These are phyloP conservation scores for Atta texana DNA, from an alignment of 1,140 invertebrate species.

Conservation along the genomic window DNA sequence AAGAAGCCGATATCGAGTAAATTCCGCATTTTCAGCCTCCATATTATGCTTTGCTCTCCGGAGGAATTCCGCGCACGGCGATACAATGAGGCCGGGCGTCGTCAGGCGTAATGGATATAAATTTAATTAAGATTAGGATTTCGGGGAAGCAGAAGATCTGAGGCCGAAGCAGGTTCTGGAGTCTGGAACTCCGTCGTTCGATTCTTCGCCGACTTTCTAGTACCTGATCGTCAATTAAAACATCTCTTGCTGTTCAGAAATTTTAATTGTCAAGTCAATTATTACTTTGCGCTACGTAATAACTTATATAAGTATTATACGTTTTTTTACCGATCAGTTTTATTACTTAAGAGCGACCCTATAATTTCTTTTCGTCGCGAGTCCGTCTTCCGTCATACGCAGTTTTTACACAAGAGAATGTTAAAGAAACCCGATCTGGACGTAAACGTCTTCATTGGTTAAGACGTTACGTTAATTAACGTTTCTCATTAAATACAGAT, in stretches of 20 bases:
- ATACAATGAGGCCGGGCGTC: conserved; percentile 71
- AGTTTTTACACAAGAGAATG: too few relatives aligned
- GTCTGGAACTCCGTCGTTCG: conserved; percentile 60
- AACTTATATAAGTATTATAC: background rate
- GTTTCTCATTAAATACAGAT: conserved; percentile 77
- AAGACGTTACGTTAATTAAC: conserved; percentile 72
- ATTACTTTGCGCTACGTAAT: background rate
- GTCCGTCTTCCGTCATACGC: background rate
- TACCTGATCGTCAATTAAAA: conserved; percentile 44
- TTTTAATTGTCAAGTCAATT: conserved; percentile 34
- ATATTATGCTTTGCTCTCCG: background rate
- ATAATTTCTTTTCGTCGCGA: conserved; percentile 2
- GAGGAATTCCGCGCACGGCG: conserved; percentile 72
- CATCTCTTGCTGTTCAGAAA: background rate
- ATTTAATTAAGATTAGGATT: conserved; percentile 86
- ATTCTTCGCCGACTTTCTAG: conserved; percentile 4
- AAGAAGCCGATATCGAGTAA: conserved; percentile 22
- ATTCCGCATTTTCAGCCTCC: conserved; percentile 10
- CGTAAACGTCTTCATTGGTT: conserved; percentile 54
- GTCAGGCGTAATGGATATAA: conserved; percentile 82
- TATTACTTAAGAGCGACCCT: background rate
- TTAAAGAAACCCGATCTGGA: background rate
- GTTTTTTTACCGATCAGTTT: background rate
- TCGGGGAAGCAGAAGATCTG: conserved; percentile 76
- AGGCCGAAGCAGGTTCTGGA: conserved; percentile 73